phyloP scores from a whole-genome alignment of 2,113 vertebrate species.

The Dendropsophus ebraccatus region DNA sequence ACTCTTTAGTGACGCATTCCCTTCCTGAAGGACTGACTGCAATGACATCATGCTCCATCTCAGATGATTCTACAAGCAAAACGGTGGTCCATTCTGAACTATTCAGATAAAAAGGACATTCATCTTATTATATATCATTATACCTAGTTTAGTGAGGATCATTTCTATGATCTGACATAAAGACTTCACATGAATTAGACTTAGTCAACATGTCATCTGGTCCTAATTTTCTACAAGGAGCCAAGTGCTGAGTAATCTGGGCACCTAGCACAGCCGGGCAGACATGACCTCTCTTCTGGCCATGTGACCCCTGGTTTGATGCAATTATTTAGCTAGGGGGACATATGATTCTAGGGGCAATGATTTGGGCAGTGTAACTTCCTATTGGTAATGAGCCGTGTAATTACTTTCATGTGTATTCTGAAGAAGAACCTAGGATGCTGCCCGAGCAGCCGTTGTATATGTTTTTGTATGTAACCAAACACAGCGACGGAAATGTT shows the following conservation, averaged over 20 bases:
- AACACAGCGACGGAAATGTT: too few species aligned
- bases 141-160: not conserved
- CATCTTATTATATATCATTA: not conserved
- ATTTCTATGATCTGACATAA: not conserved
- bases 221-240: not conserved
- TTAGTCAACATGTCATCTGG: not conserved
- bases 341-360: not conserved
- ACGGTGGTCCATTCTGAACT: not conserved
- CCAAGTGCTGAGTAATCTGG: not conserved
- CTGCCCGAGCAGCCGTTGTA: too few species aligned
- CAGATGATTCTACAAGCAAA: not conserved
- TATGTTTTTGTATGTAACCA: too few species aligned
- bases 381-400: not conserved
- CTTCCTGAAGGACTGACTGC: not conserved
- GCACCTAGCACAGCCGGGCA: not conserved
- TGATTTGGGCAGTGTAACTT: not conserved
- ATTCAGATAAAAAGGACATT: not conserved
- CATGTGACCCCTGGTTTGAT: not conserved
- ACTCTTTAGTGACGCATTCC: not conserved
- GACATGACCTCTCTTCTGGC: not conserved
- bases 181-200: not conserved
- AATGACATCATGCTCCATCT: constrained; percentile 5
- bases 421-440: not conserved
- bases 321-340: not conserved
- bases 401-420: constrained; percentile 1